Conservation (phyloP, 2,797 vertebrate species). For the Dryobates pubescens region DNA sequence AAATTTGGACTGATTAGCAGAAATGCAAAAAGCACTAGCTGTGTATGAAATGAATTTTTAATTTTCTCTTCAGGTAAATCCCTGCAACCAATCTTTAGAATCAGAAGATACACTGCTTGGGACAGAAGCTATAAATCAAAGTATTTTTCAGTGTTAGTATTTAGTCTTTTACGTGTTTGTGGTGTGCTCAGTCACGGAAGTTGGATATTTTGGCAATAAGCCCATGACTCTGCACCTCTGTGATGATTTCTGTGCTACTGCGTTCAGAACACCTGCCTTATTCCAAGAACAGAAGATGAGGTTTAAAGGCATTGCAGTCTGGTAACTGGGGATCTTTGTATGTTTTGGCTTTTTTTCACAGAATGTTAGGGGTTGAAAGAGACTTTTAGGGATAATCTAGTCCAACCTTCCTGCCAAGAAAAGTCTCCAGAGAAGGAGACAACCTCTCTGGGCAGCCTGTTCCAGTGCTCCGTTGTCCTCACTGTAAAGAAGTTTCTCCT, state of each 20-base stretch:
- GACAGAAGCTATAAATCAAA: not conserved
- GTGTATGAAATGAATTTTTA: not conserved
- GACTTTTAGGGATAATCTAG: no score
- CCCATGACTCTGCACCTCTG: not conserved
- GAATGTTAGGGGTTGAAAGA: no score
- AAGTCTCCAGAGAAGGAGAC: no score
- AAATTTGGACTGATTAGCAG: slow-evolving; percentile 22
- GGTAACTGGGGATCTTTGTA: no score
- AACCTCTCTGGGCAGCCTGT: no score
- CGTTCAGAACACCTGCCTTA: not conserved
- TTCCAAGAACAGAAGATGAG: not conserved
- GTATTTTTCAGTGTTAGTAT: not conserved
- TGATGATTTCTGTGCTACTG: not conserved
- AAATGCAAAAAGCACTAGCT: not conserved
- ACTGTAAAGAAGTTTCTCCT: no score
- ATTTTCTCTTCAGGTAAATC: not conserved
- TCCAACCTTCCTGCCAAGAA: no score
- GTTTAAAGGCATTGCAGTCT: no score
- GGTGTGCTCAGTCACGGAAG: not conserved
- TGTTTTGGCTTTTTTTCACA: no score
- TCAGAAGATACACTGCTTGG: not conserved
- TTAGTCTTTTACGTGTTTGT: not conserved
- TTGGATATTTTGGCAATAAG: not conserved
- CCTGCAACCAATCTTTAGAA: not conserved
- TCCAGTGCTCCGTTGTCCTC: no score